phyloP scores from a whole-genome alignment of 1,140 invertebrate species.

The Mycetomoellerius zeteki region DNA sequence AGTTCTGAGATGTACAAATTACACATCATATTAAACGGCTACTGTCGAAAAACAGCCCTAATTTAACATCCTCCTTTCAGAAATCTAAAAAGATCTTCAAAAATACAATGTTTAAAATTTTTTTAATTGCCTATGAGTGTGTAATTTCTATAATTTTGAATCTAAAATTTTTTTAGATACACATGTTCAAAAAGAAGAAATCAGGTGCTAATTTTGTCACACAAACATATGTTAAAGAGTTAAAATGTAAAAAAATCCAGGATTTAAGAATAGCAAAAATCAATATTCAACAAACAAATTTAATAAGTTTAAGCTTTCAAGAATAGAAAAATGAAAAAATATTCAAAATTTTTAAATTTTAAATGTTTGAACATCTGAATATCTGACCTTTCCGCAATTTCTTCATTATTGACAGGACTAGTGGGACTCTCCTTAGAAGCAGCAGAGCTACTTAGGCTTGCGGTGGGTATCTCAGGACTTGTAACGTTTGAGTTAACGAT shows the following conservation, averaged over 20 bases:
- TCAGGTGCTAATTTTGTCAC: neutral
- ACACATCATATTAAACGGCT: too few species aligned
- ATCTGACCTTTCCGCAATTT: constrained; percentile 27
- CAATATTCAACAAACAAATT: neutral
- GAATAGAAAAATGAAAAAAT: neutral
- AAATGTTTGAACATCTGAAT: neutral
- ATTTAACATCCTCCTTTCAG: neutral
- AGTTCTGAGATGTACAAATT: too few species aligned
- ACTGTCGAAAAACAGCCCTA: too few species aligned
- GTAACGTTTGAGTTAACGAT: constrained; percentile 76
- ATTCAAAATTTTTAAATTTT: neutral
- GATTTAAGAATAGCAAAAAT: neutral
- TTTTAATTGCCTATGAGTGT: neutral
- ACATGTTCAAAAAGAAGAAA: neutral
- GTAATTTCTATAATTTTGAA: neutral
- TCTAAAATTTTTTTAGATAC: neutral
- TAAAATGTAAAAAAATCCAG: neutral
- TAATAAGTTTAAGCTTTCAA: neutral
- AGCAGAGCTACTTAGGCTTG: constrained; percentile 77
- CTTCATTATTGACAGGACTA: constrained; percentile 69
- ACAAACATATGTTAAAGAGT: neutral
- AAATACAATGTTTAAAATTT: neutral
- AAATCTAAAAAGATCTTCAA: neutral
- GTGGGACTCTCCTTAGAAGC: constrained; percentile 79
- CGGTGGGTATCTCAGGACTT: constrained; percentile 75